Percentiles rank a stretch among this genome's conserved stretches.
These are phyloP conservation scores for Podarcis lilfordi DNA, from an alignment of 2,797 vertebrate genomes.

Conservation along the genomic window DNA sequence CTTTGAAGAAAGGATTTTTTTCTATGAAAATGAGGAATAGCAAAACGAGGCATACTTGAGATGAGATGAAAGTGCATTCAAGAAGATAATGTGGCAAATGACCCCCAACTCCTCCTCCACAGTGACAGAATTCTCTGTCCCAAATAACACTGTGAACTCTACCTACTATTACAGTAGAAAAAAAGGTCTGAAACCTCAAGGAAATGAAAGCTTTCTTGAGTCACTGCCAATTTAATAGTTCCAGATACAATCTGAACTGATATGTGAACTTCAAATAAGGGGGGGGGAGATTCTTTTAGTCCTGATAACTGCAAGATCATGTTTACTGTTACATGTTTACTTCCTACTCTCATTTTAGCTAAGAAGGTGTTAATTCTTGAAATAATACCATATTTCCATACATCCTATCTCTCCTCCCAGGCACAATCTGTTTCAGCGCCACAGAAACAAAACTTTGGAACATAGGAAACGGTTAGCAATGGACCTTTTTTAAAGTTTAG, in stretches of 20 bases:
- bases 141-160: conserved; percentile 12
- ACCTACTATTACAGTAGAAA: background rate
- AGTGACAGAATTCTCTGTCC: background rate
- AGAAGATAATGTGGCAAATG: conserved; percentile 12
- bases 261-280: background rate
- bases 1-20: background rate
- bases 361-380: background rate
- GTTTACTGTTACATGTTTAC: background rate
- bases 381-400: background rate
- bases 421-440: background rate
- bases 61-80: background rate
- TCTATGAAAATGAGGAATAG: background rate
- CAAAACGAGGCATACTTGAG: background rate
- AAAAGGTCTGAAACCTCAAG: background rate
- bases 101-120: background rate
- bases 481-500: background rate
- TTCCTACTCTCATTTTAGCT: background rate
- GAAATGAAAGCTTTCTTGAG: background rate
- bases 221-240: background rate
- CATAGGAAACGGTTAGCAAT: background rate
- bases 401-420: too few species aligned
- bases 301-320: background rate
- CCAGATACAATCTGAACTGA: background rate
- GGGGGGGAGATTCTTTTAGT: background rate
- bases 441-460: background rate